Evolutionary conservation across 2,888 invertebrate genomes (phyloP).

Genomic region (Molorchus minor): DNA sequence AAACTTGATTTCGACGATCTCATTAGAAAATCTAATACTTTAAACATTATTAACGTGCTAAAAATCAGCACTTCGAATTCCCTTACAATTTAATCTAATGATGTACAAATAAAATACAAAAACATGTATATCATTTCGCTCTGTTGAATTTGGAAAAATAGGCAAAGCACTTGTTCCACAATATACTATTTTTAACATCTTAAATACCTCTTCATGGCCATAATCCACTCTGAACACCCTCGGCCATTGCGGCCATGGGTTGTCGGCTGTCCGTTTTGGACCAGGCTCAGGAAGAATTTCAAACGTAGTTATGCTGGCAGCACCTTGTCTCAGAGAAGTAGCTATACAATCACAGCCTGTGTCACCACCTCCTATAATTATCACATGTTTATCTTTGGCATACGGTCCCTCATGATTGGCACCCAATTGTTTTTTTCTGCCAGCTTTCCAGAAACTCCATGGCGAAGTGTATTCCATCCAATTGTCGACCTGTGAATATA

Average conservation of each 20-base stretch:
- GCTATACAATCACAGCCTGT: slow-evolving; percentile 98
- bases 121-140: too few relatives aligned
- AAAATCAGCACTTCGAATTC: too few relatives aligned
- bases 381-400: slow-evolving; percentile 93
- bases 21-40: too few relatives aligned
- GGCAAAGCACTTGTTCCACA: too few relatives aligned
- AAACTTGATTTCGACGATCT: too few relatives aligned
- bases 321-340: slow-evolving; percentile 93
- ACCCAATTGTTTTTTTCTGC: slow-evolving; percentile 94
- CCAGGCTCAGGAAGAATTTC: slow-evolving; percentile 97
- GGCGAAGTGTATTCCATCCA: slow-evolving; percentile 95
- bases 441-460: slow-evolving; percentile 97
- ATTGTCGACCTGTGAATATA: slow-evolving; percentile 70
- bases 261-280: slow-evolving; percentile 79
- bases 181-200: too few relatives aligned
- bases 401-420: slow-evolving; percentile 66
- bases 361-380: slow-evolving; percentile 89
- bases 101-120: too few relatives aligned
- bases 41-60: too few relatives aligned
- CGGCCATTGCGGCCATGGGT: slow-evolving; percentile 99
- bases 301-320: slow-evolving; percentile 89
- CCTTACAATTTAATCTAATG: too few relatives aligned
- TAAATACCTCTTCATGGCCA: slow-evolving; percentile 96
- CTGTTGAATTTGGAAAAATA: too few relatives aligned
- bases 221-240: slow-evolving; percentile 96